Evolutionary conservation across 2,888 invertebrate species (phyloP), one percentile per base, ranked within the genome.

Genomic region (Cryptus viduatorius): DNA sequence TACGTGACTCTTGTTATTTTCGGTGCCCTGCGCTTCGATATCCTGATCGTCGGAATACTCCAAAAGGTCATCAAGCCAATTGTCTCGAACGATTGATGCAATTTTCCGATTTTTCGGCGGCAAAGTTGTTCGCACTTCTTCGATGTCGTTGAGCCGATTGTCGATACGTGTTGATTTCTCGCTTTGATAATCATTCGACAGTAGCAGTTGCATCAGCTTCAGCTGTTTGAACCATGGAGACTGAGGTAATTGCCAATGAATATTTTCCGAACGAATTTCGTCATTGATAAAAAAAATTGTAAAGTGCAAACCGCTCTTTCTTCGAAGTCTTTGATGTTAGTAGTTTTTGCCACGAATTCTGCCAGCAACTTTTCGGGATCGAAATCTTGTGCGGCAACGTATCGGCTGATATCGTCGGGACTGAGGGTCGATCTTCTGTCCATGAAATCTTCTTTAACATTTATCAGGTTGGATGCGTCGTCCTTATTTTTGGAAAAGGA

Each of bases 141-240:
- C 72, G 5, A 37, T 42, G 19, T 59, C 80, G 53, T 65, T 16
- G 64, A 50, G 3, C 72, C 76, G 75, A 24, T 56, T 24, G 12
- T 82, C 75, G 31, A 69, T 65, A 24, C 50, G 67, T 24, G 42
- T 82, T 19, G 82, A 4, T 37, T 79, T 84, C 1, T 48, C 24
- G 1, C 53, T 50, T n/a, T 3, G 48, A 59, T 24, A 44, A 3
- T 16, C 48, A 42, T 19, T 84, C 64, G 76, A 64, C 29, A 86
- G 16, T 1, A 78, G 82, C 16, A 78, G 78, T 12, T 87, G 10
- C 14, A 87, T 72, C n/a, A 29, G n/a, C 16, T 80, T 81, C 31
- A 90, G 31, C 24, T 87, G 79, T 12, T 73, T 82, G n/a, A 86
- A 76, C 82, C 87, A 86, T 56, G 88, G 86, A 56, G 56, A 71